Conservation (phyloP, 2,113 vertebrate species). For the Triplophysa rosa region DNA sequence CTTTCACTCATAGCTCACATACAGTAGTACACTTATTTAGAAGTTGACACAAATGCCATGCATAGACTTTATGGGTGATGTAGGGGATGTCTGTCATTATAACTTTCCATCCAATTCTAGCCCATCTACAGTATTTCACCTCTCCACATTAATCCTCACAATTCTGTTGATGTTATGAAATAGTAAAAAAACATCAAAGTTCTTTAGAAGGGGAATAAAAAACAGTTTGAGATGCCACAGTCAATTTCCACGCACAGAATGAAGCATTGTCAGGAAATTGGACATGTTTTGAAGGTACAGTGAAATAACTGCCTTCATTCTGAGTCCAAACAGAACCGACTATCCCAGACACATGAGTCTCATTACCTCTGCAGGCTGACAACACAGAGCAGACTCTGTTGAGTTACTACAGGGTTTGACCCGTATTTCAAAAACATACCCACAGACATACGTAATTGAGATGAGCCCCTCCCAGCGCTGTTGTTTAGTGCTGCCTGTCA, state of each 20-base stretch:
- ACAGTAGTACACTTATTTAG: no score
- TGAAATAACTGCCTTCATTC: slow-evolving; percentile 69
- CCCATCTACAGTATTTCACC: slow-evolving; percentile 59
- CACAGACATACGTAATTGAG: slow-evolving; percentile 73
- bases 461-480: slow-evolving; percentile 62
- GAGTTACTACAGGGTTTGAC: slow-evolving; percentile 72
- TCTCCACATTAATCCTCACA: slow-evolving; percentile 47
- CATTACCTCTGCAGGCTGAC: slow-evolving; percentile 69
- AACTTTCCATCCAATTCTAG: slow-evolving; percentile 65
- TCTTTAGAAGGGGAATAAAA: slow-evolving; percentile 65
- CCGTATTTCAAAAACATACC: slow-evolving; percentile 69
- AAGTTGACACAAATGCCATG: no score
- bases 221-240: slow-evolving; percentile 72
- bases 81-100: slow-evolving; percentile 65
- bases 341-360: slow-evolving; percentile 70
- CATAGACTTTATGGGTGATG: no score
- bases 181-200: slow-evolving; percentile 61
- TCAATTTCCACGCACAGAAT: slow-evolving; percentile 68
- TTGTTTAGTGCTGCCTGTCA: slow-evolving; percentile 5
- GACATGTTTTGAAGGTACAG: slow-evolving; percentile 67
- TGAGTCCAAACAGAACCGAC: slow-evolving; percentile 67
- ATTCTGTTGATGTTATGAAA: slow-evolving; percentile 53
- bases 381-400: slow-evolving; percentile 67
- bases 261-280: slow-evolving; percentile 69
- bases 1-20: no score